Percentiles rank a stretch among this genome's conserved stretches.
phyloP scores from a whole-genome alignment of 2,113 vertebrate genomes.

The Neotragus pygmaeus region DNA sequence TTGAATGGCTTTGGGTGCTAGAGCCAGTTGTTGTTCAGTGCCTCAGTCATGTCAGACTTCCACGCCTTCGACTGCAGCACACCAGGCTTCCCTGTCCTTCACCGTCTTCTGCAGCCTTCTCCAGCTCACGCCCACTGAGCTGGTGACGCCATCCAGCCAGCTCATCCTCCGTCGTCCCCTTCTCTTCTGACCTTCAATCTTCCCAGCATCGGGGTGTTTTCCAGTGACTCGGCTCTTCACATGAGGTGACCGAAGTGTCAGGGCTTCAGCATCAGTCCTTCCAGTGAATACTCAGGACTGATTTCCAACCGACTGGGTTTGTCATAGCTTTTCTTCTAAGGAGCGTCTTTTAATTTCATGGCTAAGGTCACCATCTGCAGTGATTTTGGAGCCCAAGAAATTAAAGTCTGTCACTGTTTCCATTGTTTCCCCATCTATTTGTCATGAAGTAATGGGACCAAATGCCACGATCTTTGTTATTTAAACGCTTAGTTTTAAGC shows the following conservation, averaged over 20 bases:
- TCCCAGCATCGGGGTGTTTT: neutral
- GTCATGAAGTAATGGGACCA: neutral
- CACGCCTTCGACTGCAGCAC: neutral
- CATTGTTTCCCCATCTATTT: neutral
- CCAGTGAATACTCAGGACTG: neutral
- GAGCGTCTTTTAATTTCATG: neutral
- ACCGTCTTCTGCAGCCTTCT: neutral
- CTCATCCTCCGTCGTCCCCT: neutral
- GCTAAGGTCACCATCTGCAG: neutral
- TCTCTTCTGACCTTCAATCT: neutral
- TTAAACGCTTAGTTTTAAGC: neutral
- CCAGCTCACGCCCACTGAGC: neutral
- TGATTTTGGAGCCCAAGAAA: neutral
- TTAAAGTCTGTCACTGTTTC: neutral
- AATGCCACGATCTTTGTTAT: neutral
- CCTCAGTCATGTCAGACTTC: neutral
- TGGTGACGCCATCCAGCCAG: neutral
- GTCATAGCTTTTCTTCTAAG: neutral
- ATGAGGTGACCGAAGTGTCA: neutral
- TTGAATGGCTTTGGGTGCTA: neutral
- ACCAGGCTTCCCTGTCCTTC: neutral
- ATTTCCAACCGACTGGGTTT: neutral
- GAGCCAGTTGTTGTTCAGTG: neutral
- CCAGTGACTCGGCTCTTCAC: neutral
- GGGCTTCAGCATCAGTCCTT: neutral